Percentiles rank a stretch among this genome's conserved stretches.
Evolutionary conservation across 35 echinoderm and acorn worm species (phyloP).

Genomic region (Amphiura filiformis): DNA sequence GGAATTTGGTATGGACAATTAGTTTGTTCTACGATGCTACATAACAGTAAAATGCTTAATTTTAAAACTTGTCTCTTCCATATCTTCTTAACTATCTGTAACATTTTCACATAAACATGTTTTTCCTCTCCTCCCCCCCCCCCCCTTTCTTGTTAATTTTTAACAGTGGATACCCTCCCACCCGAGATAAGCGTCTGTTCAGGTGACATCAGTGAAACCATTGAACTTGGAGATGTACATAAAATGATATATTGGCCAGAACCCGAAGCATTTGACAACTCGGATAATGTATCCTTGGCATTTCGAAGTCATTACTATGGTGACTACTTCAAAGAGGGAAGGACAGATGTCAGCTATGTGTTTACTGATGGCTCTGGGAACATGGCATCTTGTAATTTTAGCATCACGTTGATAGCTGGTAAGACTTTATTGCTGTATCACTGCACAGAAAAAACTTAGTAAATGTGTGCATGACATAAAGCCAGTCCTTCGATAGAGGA

Average conservation of each 20-base stretch:
- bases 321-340: constrained; percentile 45
- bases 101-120: no score
- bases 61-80: no score
- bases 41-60: no score
- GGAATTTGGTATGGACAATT: not conserved
- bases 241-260: constrained; percentile 10
- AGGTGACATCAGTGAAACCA: not conserved
- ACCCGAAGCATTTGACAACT: constrained; percentile 70
- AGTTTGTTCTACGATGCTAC: no score
- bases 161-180: not conserved
- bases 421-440: no score
- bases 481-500: no score
- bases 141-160: no score
- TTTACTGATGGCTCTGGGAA: constrained; percentile 66
- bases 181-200: constrained; percentile 30
- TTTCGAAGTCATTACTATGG: constrained; percentile 23
- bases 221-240: not conserved
- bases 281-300: constrained; percentile 16
- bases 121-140: no score
- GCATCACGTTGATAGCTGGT: constrained; percentile 50
- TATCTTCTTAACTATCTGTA: no score
- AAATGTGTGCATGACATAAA: no score
- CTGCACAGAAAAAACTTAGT: no score
- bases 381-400: constrained; percentile 43
- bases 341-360: constrained; percentile 54